Base-by-base conservation (phyloP, 2,113 vertebrate genomes). In the Osmerus eperlanus region DNA sequence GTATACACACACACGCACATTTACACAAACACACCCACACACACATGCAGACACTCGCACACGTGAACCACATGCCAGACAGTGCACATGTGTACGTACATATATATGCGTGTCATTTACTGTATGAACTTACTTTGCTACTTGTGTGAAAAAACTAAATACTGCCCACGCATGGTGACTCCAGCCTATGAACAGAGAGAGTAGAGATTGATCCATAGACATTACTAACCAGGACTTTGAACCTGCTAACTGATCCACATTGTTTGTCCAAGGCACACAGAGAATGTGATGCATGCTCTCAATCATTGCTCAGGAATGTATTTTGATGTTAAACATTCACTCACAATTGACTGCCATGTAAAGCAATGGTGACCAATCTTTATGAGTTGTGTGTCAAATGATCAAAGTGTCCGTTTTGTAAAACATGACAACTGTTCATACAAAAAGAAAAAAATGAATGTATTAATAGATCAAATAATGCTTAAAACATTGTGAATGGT, bases 181-280 rank as follows among this genome's bases (percentile, higher is more conserved):
- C 19, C 32, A 51, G 62, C 6, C 32, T 18, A 16, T 41, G 4
- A 51, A 52, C 9, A 51, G n/a, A n/a, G n/a, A n/a, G 16, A 41
- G 29, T 18, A 65, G 63, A 19, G 32, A 29, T 4, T 41, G 18
- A 32, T 32, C 14, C 18, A 41, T 19, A 4, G 64, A 65, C 41
- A 51, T n/a, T 13, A 47, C 6, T 51, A n/a, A 47, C 64, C 64
- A 11, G 36, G 64, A 65, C 64, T 65, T 65, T 65, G 64, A 51
- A 18, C 28, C n/a, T 21, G 12, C 16, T 41, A 51, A 19, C 32
- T 19, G 13, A 23, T 65, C 29, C 62, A 65, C 62, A 56, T 2
- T n/a, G 0, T 65, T 21, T 19, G 64, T 32, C 8, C 63, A 41
- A 15, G n/a, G 36, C 41, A 47, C 64, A 65, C 11, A 21, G 19